Conservation (phyloP, 1,140 invertebrate species). For the Mya arenaria region DNA sequence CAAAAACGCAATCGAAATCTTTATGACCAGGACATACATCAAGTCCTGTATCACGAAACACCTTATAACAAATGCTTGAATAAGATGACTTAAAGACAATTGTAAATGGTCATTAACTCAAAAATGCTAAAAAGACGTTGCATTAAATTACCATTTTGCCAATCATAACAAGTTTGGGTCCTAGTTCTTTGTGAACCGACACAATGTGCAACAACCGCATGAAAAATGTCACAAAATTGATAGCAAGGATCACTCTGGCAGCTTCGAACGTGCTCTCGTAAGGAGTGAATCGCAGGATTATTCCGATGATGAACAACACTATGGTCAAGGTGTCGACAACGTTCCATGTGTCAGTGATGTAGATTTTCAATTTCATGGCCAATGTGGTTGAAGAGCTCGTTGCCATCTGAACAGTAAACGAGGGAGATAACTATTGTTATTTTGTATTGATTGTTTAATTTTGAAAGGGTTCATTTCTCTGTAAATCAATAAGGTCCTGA, state of each 20-base stretch:
- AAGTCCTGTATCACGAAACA: too few species aligned
- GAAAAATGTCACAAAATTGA: slow-evolving; percentile 79
- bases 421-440: too few species aligned
- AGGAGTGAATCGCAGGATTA: slow-evolving; percentile 73
- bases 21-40: too few species aligned
- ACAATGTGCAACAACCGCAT: slow-evolving; percentile 79
- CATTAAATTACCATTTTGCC: slow-evolving; percentile 81
- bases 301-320: slow-evolving; percentile 74
- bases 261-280: slow-evolving; percentile 66
- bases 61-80: too few species aligned
- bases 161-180: slow-evolving; percentile 83
- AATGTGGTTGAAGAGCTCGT: slow-evolving; percentile 63
- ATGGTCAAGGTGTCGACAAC: slow-evolving; percentile 78
- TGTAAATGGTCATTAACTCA: too few species aligned
- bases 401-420: slow-evolving; percentile 61
- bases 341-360: slow-evolving; percentile 79
- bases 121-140: too few species aligned
- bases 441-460: too few species aligned
- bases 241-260: slow-evolving; percentile 72
- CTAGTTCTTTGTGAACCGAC: slow-evolving; percentile 79
- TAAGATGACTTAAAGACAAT: too few species aligned
- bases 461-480: too few species aligned
- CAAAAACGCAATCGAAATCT: too few species aligned
- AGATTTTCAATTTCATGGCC: slow-evolving; percentile 70
- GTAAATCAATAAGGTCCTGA: too few species aligned